phyloP scores from a whole-genome alignment of 2,888 invertebrate species.

The Endotricha flammealis region DNA sequence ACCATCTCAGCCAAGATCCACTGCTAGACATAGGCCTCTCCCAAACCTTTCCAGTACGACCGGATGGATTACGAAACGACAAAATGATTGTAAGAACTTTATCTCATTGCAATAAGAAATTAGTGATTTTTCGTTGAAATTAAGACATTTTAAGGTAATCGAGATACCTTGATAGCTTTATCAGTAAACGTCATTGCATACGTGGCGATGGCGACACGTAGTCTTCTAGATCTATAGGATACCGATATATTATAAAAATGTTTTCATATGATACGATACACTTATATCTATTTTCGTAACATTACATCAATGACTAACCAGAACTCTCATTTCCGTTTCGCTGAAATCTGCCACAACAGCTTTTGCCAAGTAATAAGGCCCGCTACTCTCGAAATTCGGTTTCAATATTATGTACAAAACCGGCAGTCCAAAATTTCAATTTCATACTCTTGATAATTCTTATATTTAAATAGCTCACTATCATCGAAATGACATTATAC shows the following conservation, averaged over 20 bases:
- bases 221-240: conserved; percentile 1
- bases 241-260: neutral
- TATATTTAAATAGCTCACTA: no score
- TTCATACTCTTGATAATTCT: no score
- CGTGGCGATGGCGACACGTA: conserved; percentile 7
- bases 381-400: no score
- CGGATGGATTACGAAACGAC: no score
- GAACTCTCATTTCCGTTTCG: conserved; percentile 6
- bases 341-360: conserved; percentile 6
- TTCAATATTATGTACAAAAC: no score
- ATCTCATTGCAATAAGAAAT: neutral
- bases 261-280: conserved; percentile 1
- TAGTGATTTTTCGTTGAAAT: neutral
- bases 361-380: conserved; percentile 7
- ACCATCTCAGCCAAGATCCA: no score
- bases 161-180: neutral
- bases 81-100: no score
- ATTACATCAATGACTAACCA: conserved; percentile 6
- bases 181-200: conserved; percentile 1
- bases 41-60: no score
- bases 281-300: conserved; percentile 3
- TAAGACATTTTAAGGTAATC: conserved; percentile 1
- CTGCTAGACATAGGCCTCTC: no score
- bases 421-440: no score
- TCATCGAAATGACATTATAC: no score